Evolutionary conservation across 2,797 vertebrate genomes (phyloP).

Genomic region (Luscinia luscinia): DNA sequence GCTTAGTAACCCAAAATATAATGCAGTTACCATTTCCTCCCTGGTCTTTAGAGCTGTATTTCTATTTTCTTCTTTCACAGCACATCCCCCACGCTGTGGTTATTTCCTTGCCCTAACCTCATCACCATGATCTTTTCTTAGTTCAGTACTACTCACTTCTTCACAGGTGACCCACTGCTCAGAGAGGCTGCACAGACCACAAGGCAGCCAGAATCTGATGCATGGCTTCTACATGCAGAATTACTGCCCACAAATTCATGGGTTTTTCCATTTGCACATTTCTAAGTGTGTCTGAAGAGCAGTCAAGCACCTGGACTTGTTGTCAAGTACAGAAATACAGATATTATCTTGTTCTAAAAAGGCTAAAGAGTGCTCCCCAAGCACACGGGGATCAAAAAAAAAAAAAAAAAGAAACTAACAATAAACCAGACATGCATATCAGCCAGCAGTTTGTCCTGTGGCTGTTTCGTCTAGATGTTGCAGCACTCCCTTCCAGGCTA

Average conservation of each 20-base stretch:
- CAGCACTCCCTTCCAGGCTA: neutral
- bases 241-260: neutral
- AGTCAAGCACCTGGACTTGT: neutral
- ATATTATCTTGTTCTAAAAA: neutral
- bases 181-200: neutral
- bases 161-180: neutral
- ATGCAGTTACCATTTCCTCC: neutral
- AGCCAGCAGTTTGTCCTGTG: neutral
- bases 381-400: neutral
- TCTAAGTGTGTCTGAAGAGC: neutral
- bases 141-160: neutral
- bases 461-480: neutral
- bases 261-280: neutral
- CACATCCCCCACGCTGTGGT: neutral
- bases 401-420: neutral
- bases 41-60: neutral
- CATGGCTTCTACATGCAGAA: rapidly evolving
- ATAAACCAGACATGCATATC: neutral
- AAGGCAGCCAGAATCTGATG: neutral
- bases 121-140: neutral
- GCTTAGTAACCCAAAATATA: neutral
- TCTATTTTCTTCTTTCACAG: neutral
- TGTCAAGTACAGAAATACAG: neutral
- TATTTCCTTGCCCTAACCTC: neutral
- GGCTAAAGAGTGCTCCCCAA: neutral